Base-by-base conservation (phyloP, 2,113 vertebrate species). In the Gymnorhina tibicen region DNA sequence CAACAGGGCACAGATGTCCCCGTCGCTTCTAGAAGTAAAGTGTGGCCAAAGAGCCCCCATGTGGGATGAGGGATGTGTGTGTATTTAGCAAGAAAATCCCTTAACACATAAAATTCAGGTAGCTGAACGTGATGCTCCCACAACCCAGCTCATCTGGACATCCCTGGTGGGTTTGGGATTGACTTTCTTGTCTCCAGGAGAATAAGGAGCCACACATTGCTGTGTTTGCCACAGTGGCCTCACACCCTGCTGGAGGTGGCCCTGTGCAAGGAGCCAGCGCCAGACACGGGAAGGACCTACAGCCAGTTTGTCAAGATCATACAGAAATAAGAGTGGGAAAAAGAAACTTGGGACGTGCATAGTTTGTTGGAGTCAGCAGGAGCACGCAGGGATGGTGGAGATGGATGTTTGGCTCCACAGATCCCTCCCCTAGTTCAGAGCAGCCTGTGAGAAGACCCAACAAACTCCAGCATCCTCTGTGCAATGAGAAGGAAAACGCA, bases 41-140 rank as follows among this genome's bases (percentile, higher is more conserved):
- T 0, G 27, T 14, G 66, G 74, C 6, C 53, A 9, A 78, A 59
- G 44, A 58, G 37, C 28, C 11, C n/a, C 24, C 7, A 1, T 0
- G 6, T 5, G 46, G 15, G 78, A 18, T 50, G 56, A 69, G 60
- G 27, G 56, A 12, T 4, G 2, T 5, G 18, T 3, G 28, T 2
- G 0, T 13, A 1, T 49, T 69, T 15, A 24, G 39, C 20, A 50
- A 42, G 50, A 46, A 87, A 78, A 69, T 2, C 16, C 22, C 27
- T 30, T 6, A 39, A 37, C 4, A n/a, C 11, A 0, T 20, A 35
- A 47, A 63, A 49, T 70, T 37, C 13, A 32, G 30, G 37, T 7
- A 30, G 76, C 3, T 5, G 44, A 9, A 19, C 0, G 15, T 19
- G 33, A 46, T 1, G 4, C 4, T 56, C 7, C 9, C 6, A 4